Evolutionary conservation across 2,797 vertebrate species (phyloP).

Genomic region (Sciaenops ocellatus): DNA sequence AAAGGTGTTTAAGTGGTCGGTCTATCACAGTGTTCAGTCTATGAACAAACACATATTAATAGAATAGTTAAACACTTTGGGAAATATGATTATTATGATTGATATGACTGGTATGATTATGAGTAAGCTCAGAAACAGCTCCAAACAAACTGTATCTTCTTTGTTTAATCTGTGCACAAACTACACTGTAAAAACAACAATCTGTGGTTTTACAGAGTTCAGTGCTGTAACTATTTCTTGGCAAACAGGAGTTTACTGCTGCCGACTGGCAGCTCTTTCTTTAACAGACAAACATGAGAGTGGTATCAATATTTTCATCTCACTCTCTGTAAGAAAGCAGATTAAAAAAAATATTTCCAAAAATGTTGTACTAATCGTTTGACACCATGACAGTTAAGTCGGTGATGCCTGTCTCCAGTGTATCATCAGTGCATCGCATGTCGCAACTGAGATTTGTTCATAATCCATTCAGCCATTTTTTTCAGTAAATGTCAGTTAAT

Average conservation of each 20-base stretch:
- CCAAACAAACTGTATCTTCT: not conserved
- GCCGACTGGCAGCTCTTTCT: not conserved
- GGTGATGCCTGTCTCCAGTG: not conserved
- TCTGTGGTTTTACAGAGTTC: not conserved
- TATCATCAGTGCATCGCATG: not conserved
- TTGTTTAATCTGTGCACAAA: not conserved
- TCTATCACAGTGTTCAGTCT: not conserved
- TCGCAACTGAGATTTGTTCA: not conserved
- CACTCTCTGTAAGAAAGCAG: not conserved
- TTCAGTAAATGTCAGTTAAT: slow-evolving; percentile 16
- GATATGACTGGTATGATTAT: not conserved
- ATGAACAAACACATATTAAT: not conserved
- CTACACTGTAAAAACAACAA: not conserved
- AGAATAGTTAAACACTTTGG: not conserved
- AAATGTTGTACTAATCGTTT: not conserved
- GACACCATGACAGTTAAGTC: not conserved
- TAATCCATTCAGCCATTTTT: slow-evolving; percentile 10
- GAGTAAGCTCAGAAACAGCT: not conserved
- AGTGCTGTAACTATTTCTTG: too few relatives aligned
- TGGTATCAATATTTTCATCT: not conserved
- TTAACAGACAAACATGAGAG: not conserved
- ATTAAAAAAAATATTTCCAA: not conserved
- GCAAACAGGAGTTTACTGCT: not conserved
- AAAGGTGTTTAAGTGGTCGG: not conserved
- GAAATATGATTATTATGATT: too few relatives aligned